phyloP scores from a whole-genome alignment of 2,113 vertebrate genomes.

The Cettia cetti region DNA sequence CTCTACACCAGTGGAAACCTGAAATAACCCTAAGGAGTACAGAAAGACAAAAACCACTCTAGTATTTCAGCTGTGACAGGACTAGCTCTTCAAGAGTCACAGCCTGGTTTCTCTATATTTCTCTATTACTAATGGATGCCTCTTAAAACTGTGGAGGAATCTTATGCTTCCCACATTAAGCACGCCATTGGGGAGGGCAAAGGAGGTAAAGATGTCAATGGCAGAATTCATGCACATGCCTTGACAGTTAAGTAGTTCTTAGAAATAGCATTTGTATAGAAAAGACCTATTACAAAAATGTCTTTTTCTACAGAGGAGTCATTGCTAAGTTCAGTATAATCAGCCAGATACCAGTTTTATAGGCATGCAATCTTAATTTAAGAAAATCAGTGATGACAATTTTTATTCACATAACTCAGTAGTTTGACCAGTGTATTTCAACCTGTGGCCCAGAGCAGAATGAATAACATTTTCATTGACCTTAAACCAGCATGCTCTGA shows the following conservation, averaged over 20 bases:
- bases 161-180: neutral
- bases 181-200: neutral
- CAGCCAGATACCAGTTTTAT: neutral
- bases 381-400: neutral
- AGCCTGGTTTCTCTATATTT: neutral
- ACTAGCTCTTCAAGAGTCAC: neutral
- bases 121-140: neutral
- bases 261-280: neutral
- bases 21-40: slow-evolving; percentile 12
- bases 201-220: neutral
- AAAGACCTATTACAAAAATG: neutral
- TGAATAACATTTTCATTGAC: neutral
- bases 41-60: neutral
- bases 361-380: neutral
- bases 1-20: neutral
- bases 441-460: neutral
- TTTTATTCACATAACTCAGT: neutral
- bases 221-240: neutral
- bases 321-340: neutral
- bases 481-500: neutral
- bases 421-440: neutral
- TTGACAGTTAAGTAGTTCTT: neutral
- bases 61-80: neutral
- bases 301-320: neutral
- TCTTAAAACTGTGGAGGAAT: neutral